These are phyloP conservation scores for Arizona elegans DNA, from an alignment of 2,113 vertebrate species.

Conservation along the genomic window DNA sequence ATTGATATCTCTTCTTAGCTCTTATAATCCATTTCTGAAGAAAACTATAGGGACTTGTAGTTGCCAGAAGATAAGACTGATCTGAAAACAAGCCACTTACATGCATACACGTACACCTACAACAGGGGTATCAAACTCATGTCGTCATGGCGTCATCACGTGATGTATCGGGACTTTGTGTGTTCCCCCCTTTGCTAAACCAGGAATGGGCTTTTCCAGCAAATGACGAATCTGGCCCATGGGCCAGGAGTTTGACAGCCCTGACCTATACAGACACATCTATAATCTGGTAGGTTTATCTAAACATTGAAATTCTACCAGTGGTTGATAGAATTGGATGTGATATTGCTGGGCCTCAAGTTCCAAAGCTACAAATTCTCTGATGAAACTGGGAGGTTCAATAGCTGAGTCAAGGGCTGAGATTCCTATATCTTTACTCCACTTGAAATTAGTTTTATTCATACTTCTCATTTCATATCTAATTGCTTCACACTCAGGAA, in stretches of 20 bases:
- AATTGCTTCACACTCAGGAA: not conserved
- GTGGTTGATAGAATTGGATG: not conserved
- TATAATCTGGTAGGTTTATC: not conserved
- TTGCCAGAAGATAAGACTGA: not conserved
- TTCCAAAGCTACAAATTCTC: not conserved
- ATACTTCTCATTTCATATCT: not conserved
- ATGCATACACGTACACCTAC: not conserved
- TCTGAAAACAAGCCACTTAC: not conserved
- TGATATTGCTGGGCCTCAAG: not conserved
- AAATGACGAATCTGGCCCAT: too few relatives aligned
- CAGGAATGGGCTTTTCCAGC: too few relatives aligned
- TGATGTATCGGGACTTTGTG: too few relatives aligned
- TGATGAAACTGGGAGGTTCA: not conserved
- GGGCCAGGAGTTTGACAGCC: too few relatives aligned
- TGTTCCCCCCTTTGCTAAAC: too few relatives aligned
- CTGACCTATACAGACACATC: not conserved
- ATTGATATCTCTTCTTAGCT: not conserved
- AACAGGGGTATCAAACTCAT: too few relatives aligned
- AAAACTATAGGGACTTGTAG: not conserved
- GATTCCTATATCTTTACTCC: not conserved
- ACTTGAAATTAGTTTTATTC: not conserved
- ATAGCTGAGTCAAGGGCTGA: not conserved
- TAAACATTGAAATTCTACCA: not conserved
- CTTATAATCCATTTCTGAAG: not conserved
- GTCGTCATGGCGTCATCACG: too few relatives aligned